Conservation (phyloP, 2,888 invertebrate species). For the Ischnus inquisitorius region DNA sequence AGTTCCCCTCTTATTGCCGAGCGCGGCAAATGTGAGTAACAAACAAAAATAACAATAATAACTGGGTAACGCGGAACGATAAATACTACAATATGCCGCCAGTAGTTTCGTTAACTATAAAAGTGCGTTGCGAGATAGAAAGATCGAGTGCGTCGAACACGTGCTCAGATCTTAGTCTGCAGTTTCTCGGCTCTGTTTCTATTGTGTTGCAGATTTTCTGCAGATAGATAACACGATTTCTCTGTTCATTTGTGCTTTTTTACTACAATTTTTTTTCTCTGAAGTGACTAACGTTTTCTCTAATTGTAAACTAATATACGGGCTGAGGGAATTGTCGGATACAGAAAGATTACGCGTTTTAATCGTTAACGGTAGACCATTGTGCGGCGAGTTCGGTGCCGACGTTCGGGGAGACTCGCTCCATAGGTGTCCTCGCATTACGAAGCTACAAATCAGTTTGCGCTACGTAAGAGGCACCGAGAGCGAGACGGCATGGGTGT, state of each 20-base stretch:
- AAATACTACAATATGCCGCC: constrained; percentile 10
- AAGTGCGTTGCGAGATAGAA: constrained; percentile 27
- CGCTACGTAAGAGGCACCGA: constrained; percentile 73
- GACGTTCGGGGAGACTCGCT: neutral
- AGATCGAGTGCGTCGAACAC: constrained; percentile 16
- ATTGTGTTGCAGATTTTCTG: constrained; percentile 17
- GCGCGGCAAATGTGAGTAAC: constrained; percentile 36
- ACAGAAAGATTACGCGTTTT: constrained; percentile 11
- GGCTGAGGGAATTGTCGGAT: constrained; percentile 16
- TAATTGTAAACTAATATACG: constrained; percentile 5
- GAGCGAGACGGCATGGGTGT: constrained; percentile 77
- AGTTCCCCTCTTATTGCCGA: constrained; percentile 8
- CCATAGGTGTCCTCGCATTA: constrained; percentile 72
- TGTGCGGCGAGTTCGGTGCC: constrained; percentile 3
- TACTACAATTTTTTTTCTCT: neutral
- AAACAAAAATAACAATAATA: constrained; percentile 55
- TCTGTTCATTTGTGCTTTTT: neutral
- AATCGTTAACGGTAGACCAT: constrained; percentile 16
- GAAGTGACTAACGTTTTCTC: neutral
- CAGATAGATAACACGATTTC: constrained; percentile 15
- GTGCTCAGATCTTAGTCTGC: constrained; percentile 5
- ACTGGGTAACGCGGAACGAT: constrained; percentile 42
- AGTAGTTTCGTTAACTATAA: neutral
- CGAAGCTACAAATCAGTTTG: constrained; percentile 79
- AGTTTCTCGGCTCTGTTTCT: constrained; percentile 1